These are phyloP conservation scores for Timema podura DNA, from an alignment of 2,888 invertebrate species.

Conservation along the genomic window DNA sequence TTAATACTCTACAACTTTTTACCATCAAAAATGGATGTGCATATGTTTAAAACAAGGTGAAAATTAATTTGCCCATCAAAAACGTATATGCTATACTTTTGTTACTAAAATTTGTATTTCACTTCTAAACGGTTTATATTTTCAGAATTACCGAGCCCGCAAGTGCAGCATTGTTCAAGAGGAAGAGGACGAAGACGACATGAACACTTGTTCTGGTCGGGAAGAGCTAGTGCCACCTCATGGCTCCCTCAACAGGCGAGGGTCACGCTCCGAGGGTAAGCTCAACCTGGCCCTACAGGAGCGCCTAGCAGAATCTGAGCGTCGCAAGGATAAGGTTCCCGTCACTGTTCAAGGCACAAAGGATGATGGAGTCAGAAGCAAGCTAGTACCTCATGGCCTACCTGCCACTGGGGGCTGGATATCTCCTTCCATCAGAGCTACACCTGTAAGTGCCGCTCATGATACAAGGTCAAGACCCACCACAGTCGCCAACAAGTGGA, in stretches of 20 bases:
- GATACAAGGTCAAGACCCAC: not conserved
- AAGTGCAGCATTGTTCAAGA: conserved; percentile 91
- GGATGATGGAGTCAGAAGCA: conserved; percentile 12
- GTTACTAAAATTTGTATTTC: too few species aligned
- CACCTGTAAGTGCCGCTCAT: not conserved
- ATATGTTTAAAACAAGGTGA: too few species aligned
- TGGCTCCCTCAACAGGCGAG: conserved; percentile 58
- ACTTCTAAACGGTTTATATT: too few species aligned
- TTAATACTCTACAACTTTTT: too few species aligned
- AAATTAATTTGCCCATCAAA: too few species aligned
- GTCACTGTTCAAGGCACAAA: conserved; percentile 1
- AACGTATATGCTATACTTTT: too few species aligned
- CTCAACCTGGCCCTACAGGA: conserved; percentile 67
- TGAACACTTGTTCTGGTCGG: conserved; percentile 53
- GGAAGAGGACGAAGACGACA: conserved; percentile 87
- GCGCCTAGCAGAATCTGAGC: conserved; percentile 49
- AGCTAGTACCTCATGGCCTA: not conserved
- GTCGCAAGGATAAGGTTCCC: conserved; percentile 50
- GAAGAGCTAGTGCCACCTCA: conserved; percentile 48
- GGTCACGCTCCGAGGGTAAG: conserved; percentile 76
- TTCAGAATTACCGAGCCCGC: conserved; percentile 58
- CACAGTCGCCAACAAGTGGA: not conserved
- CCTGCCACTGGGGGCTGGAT: conserved; percentile 11
- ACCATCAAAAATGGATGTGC: too few species aligned
- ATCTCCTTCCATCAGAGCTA: not conserved